Evolutionary conservation across 2,113 vertebrate genomes (phyloP).

Genomic region (Siniperca knerii): DNA sequence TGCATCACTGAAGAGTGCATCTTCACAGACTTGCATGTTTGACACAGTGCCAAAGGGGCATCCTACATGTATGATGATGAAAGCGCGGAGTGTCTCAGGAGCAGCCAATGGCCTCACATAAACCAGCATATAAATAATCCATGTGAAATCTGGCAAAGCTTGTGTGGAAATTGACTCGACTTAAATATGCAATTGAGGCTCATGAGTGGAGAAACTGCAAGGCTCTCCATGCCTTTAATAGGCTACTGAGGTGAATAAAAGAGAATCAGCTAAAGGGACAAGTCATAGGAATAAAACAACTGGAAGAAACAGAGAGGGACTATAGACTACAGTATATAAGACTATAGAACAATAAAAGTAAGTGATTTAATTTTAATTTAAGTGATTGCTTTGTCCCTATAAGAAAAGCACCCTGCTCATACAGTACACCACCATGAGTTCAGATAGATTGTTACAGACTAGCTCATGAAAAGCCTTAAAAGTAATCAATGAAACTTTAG

Average conservation of each 20-base stretch:
- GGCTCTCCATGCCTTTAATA: not conserved
- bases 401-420: not conserved
- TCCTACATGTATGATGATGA: constrained; percentile 52
- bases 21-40: constrained; percentile 21
- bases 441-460: not conserved
- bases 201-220: not conserved
- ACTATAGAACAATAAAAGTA: not conserved
- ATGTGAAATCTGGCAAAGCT: constrained; percentile 50
- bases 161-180: constrained; percentile 20
- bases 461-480: not conserved
- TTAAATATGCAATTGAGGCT: not conserved
- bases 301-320: not conserved
- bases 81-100: constrained; percentile 32
- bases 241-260: not conserved
- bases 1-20: not conserved
- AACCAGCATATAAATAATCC: constrained; percentile 67
- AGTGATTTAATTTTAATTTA: not conserved
- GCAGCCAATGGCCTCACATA: constrained; percentile 44
- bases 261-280: not conserved
- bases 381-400: not conserved
- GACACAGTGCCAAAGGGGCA: constrained; percentile 15
- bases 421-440: not conserved
- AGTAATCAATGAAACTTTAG: not conserved
- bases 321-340: not conserved
- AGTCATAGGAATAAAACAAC: not conserved